Evolutionary conservation across 1,140 invertebrate genomes (phyloP), one percentile per base, ranked within the genome.

Genomic region (Drosophila eugracilis): DNA sequence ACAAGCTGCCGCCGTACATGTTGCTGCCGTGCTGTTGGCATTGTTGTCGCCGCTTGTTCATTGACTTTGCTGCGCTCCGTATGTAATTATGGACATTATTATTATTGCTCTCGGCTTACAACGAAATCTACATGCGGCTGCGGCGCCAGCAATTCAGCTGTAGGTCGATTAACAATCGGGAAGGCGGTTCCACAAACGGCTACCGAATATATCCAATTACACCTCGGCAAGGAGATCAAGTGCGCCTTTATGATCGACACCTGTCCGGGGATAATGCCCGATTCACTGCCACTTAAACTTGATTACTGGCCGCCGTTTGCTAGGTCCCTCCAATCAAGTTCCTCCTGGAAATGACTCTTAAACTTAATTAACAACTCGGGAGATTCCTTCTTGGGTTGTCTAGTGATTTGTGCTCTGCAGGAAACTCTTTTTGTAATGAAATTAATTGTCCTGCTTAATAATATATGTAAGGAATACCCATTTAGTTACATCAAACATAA

Each of bases 1-100:
- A 67, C 39, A 53, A 41, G 45, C 52, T 57, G 53, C 39, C 60
- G 69, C 44, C 15, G 24, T 15, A 10, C n/a, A 19, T 71, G 54
- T 55, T 72, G 58, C 44, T 15, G 47, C 14, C n/a, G n/a, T 55
- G 48, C 50, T 53, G 50, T 55, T 73, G 45, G 55, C 69, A 54
- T 74, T 83, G 79, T 78, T 71, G 75, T 78, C 50, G 72, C 49
- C 55, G 76, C 72, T 52, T 65, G 75, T 54, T 37, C 75, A 55
- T 67, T 78, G 75, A 77, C 74, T 77, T 78, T 79, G 26, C 49
- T 32, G 69, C 45, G 75, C 77, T 75, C 42, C 15, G 36, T 12
- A 6, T 76, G 74, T 77, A 81, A 81, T 81, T 81, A 81, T 81
- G 78, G 49, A 67, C 78, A 80, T 81, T 80, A 72, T 72, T 81